A percentile compares a stretch with the other conserved stretches of the same genome.
Conservation (phyloP, 2,888 invertebrate genomes). For the Aphodius sticticus region DNA sequence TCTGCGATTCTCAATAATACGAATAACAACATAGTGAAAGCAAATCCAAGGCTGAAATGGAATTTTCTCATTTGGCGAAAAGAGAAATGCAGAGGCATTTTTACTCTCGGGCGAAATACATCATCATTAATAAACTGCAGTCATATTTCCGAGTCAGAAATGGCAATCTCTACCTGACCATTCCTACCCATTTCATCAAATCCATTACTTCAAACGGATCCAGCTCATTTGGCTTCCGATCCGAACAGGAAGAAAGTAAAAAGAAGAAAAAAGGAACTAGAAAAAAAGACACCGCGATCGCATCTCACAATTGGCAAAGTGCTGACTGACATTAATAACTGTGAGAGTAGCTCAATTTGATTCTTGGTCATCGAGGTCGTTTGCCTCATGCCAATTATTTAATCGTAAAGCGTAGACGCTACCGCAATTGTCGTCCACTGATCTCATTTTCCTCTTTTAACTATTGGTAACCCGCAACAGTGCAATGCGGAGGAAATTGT, state of each 20-base stretch:
- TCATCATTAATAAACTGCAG: neutral
- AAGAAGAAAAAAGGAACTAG: neutral
- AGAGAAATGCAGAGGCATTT: neutral
- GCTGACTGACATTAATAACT: neutral
- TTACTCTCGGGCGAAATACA: neutral
- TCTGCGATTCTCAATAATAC: neutral
- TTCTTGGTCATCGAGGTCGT: slow-evolving; percentile 7
- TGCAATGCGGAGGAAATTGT: neutral
- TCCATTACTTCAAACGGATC: too few relatives aligned
- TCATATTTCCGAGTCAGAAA: neutral
- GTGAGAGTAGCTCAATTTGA: neutral
- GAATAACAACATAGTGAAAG: neutral
- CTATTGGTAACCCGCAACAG: neutral
- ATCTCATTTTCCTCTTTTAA: neutral
- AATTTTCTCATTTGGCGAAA: neutral
- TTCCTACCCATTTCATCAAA: neutral
- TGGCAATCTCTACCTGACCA: neutral
- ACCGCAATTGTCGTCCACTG: neutral
- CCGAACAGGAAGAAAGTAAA: neutral
- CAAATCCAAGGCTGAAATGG: neutral
- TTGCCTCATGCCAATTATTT: slow-evolving; percentile 22
- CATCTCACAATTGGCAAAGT: neutral
- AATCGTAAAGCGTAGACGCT: neutral
- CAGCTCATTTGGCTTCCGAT: too few relatives aligned
- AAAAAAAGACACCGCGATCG: neutral